Evolutionary conservation across 2,113 vertebrate species (phyloP), one percentile per base, ranked within the genome.

Genomic region (Gallinago jamesoni): DNA sequence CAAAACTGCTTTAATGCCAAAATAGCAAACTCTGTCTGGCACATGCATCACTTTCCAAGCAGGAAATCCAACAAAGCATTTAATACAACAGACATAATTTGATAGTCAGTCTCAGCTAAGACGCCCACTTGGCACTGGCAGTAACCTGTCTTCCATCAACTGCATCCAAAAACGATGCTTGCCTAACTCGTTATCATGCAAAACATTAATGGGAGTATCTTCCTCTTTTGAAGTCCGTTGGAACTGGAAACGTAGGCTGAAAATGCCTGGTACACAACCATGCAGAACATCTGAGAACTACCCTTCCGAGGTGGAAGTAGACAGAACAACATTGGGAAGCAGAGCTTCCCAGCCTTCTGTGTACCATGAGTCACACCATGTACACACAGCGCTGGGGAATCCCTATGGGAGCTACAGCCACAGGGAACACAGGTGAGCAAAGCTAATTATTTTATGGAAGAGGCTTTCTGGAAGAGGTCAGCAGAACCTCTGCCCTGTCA

Each of bases 31-130:
- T 76, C 25, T 69, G 50, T 66, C 92, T 95, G 91, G 92, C 91
- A 96, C 70, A 95, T 27, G 74, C 50, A 92, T 66, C 68, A 76
- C 89, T 95, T 96, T 93, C 96, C 94, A 92, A 96, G 93, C 81
- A 93, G 84, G 91, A 96, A 96, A 93, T 95, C 83, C 77, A 96
- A 94, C 89, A 94, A 94, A 92, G 81, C 59, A 7, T 91, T 93
- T 94, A 96, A 91, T 87, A 96, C 77, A 96, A 84, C 94, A 96
- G 93, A 94, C 89, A 94, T 89, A 18, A 92, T 91, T 94, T 94
- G 93, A 96, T 91, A 96, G 94, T 94, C 91, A 96, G 94, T 94
- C 91, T 89, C 91, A 96, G 48, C 87, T 84, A 50, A 63, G 93
- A 96, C 89, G 0, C 92, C 84, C 81, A 89, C 87, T 96, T 96